Evolutionary conservation across 37 sponge, comb jelly and placozoan species (phyloP).

Genomic region (Tethya wilhelma): DNA sequence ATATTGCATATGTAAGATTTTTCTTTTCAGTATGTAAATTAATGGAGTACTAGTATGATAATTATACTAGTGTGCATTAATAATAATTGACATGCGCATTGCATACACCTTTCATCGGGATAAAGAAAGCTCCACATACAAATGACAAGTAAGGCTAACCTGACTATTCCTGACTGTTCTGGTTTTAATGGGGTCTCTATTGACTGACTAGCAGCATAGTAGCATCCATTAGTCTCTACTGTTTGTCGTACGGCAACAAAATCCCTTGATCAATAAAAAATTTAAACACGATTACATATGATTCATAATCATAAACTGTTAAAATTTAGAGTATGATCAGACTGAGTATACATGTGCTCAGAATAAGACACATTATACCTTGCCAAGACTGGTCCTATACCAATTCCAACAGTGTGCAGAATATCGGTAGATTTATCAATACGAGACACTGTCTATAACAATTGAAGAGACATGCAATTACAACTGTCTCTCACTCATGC

Average conservation of each 20-base stretch:
- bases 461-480: no score
- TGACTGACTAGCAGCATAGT: constrained; percentile 41
- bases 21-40: no score
- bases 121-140: no score
- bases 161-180: constrained; percentile 50
- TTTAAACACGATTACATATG: not conserved
- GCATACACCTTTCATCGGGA: no score
- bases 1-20: no score
- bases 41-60: no score
- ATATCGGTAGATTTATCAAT: constrained; percentile 65
- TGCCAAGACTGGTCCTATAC: constrained; percentile 42
- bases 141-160: no score
- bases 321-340: no score
- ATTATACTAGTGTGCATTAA: no score
- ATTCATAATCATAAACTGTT: not conserved
- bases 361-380: constrained; percentile 32
- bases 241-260: constrained; percentile 61
- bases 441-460: constrained; percentile 31
- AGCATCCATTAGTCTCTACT: constrained; percentile 8
- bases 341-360: no score
- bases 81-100: no score
- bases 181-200: constrained; percentile 33
- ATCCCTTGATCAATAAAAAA: constrained; percentile 37
- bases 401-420: constrained; percentile 51
- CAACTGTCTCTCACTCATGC: not conserved